Percentiles rank a stretch among this genome's conserved stretches.
phyloP scores from a whole-genome alignment of 1,140 invertebrate genomes.

The Schlechtendalia chinensis region DNA sequence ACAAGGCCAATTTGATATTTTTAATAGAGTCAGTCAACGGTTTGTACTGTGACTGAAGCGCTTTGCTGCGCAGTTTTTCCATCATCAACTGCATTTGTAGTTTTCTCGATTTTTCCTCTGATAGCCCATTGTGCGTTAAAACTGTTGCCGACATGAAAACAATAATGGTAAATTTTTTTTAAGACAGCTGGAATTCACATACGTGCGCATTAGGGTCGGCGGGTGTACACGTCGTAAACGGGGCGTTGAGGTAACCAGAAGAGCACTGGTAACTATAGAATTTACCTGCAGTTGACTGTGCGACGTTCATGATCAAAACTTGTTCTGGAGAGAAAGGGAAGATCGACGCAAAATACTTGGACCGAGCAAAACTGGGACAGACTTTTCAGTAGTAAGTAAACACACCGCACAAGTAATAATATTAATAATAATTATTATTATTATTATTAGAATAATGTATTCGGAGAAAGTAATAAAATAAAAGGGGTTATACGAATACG shows the following conservation, averaged over 20 bases:
- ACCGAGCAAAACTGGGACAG: slow-evolving; percentile 20
- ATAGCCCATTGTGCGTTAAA: slow-evolving; percentile 26
- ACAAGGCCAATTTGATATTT: slow-evolving; percentile 75
- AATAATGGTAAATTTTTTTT: slow-evolving; percentile 2
- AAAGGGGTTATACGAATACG: not conserved
- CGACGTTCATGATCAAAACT: slow-evolving; percentile 42
- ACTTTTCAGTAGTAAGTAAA: not conserved
- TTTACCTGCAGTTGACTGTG: slow-evolving; percentile 35
- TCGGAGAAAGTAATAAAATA: slow-evolving; percentile 12
- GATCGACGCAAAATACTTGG: slow-evolving; percentile 7
- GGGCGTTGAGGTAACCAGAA: not conserved
- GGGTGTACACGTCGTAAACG: not conserved
- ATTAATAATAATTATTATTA: too few species aligned
- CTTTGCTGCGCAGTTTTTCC: slow-evolving; percentile 81
- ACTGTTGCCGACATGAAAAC: slow-evolving; percentile 29
- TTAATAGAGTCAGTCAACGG: slow-evolving; percentile 81
- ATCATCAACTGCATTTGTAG: slow-evolving; percentile 72
- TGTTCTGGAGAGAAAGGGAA: slow-evolving; percentile 41
- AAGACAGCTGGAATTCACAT: not conserved
- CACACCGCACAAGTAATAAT: not conserved
- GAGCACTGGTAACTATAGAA: not conserved
- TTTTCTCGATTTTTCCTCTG: slow-evolving; percentile 53
- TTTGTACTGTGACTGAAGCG: slow-evolving; percentile 65
- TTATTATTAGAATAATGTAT: not conserved
- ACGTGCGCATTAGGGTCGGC: not conserved